Evolutionary conservation across 2,888 invertebrate species (phyloP).

Genomic region (Scaptomyza reducta): DNA sequence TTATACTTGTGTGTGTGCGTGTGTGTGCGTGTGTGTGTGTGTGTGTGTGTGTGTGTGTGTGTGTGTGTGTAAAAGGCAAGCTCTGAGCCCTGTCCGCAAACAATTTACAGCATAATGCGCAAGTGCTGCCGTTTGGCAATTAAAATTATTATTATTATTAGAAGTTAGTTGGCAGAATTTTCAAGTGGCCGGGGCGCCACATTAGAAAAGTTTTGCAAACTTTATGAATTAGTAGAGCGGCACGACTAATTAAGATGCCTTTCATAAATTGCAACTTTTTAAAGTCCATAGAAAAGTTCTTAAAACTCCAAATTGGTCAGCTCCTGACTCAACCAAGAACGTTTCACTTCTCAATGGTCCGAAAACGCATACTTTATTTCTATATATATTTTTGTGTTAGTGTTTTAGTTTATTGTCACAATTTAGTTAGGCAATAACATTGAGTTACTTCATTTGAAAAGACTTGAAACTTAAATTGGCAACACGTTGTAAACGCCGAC

Average conservation of each 20-base stretch:
- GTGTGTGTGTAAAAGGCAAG: conserved; percentile 14
- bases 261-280: conserved; percentile 33
- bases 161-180: conserved; percentile 73
- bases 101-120: conserved; percentile 35
- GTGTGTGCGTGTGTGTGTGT: conserved; percentile 19
- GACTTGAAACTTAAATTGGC: background rate
- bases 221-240: conserved; percentile 55
- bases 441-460: background rate
- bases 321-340: background rate
- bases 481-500: background rate
- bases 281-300: conserved; percentile 29
- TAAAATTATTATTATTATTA: conserved; percentile 75
- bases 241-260: conserved; percentile 44
- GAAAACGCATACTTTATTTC: background rate
- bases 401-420: background rate
- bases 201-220: conserved; percentile 65
- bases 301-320: conserved; percentile 11
- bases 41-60: conserved; percentile 26
- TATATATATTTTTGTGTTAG: background rate
- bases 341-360: background rate
- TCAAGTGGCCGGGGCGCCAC: conserved; percentile 62
- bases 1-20: conserved; percentile 11
- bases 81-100: conserved; percentile 16
- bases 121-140: conserved; percentile 71
- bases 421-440: background rate